Base-by-base conservation (phyloP, 2,113 vertebrate genomes). In the Cebidichthys violaceus region DNA sequence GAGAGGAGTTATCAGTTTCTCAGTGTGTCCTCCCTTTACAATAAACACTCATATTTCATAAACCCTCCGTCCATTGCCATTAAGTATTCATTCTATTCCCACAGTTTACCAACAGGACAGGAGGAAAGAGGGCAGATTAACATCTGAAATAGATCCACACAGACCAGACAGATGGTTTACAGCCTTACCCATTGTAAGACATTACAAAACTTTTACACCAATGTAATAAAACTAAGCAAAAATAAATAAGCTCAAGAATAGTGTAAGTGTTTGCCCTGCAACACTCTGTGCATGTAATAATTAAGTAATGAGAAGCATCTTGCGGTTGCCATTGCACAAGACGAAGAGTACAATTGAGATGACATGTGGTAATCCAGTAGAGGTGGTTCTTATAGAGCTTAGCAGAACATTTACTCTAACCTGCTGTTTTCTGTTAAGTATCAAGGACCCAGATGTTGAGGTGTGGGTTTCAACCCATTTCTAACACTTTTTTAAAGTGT, bases 1-100 rank as follows among this genome's bases (percentile, higher is more conserved):
- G 81, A 79, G 15, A 43, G 20, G 54, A 81, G 59, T 88, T 88
- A 87, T 86, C 87, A 66, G 52, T 82, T 71, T 75, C 84, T 83
- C 73, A 77, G 75, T 82, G 61, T 68, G 82, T 78, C 59, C 57
- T 84, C 24, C 72, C 72, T 70, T 83, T 80, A 52, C 20, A 52
- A 20, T 22, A 72, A 85, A 72, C 41, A 78, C 39, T 81, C 82
- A 59, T 82, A 13, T 75, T 57, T 86, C n/a, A 80, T 79, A 77
- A 67, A 80, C 50, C 79, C 60, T 62, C 81, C 20, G 1, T 57
- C 57, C 50, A 77, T 85, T 85, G 61, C 69, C 62, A 74, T 69
- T 79, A 84, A 75, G 57, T 62, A 57, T 72, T 33, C 27, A 39
- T 82, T 79, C 29, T 41, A 70, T 64, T 65, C 45, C 31, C 41